Base-by-base conservation (phyloP, 2,113 vertebrate species). In the Scopus umbretta region DNA sequence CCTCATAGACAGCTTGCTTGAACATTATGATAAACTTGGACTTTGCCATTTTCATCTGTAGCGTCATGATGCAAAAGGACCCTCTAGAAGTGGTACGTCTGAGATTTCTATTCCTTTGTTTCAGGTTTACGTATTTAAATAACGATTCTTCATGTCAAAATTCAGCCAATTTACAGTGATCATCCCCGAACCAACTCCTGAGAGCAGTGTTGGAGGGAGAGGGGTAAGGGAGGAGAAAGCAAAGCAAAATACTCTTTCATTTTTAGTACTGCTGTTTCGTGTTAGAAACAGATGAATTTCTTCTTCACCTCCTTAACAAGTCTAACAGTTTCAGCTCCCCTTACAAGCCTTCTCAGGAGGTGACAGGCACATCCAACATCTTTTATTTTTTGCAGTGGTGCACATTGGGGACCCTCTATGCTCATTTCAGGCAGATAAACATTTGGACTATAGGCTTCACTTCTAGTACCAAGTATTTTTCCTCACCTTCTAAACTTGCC, bases 21-120 rank as follows among this genome's bases (percentile, higher is more conserved):
- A 97, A 90, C 80, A 79, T 84, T 96, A 92, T 47, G 76, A 97
- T 89, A 91, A 91, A 96, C 86, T 80, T 75, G 59, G 90, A 74
- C 86, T 95, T 95, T 65, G 52, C 58, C 45, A 83, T 82, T 95
- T 93, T 88, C 62, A 84, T 91, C 73, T 76, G 26, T 17, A 93
- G 68, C 10, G 4, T 76, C 38, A 19, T 36, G 75, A 88, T 59
- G 55, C 50, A 75, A 56, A 47, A 42, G 47, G 22, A 52, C 16
- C 19, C 38, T 40, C 18, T 63, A 56, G 78, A 89, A 80, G 29
- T 72, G 68, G 22, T 21, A 49, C 0, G 2, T 56, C 50, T 75
- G n/a, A 83, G 40, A 79, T 50, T 53, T 94, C 50, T 68, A 61
- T 94, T 56, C 53, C 88, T 92, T 82, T 88, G n/a, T 85, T 93